Evolutionary conservation across 1,140 invertebrate species (phyloP), one percentile per base, ranked within the genome.

Genomic region (Rhagoletis pomonella): DNA sequence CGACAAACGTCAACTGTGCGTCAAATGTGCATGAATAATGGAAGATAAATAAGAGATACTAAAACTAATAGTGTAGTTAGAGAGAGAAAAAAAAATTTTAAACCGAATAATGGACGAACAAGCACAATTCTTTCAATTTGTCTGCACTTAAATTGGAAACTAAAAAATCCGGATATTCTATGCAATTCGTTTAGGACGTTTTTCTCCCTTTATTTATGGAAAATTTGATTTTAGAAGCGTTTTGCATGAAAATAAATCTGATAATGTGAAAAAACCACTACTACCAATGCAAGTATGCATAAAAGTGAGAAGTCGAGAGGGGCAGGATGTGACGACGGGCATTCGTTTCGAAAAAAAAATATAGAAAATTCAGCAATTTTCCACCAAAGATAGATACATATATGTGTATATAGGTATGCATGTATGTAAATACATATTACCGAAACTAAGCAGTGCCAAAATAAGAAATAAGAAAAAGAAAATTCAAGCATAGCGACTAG

Each of bases 171-270:
- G 44, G 73, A 77, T 50, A 77, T 77, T 47, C 69, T 14, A 65
- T 86, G 59, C 59, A 65, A 29, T 62, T 14, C 44, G n/a, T 60
- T 3, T 19, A 44, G 58, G 29, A 62, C 44, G 42, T 86, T 77
- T 60, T 62, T 58, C 19, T 81, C 9, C 17, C 55, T 81, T 55
- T 81, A 17, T 62, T 86, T 86, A 6, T 89, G 89, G 91, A 89
- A 91, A 91, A 91, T 91, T 91, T 92, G 91, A 91, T 91, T 91
- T 90, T 89, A 91, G 91, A 91, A 91, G 91, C 91, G 90, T 91
- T 91, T 91, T 92, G 89, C 91, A 89, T 88, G 90, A 90, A 91
- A 91, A 89, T 90, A 91, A 91, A 91, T 91, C 90, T 89, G 91
- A 91, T 91, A 92, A 91, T 91, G 91, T 88, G 90, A 89, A 29